Percentiles rank a stretch among this genome's conserved stretches.
Evolutionary conservation across 2,888 invertebrate genomes (phyloP).

Genomic region (Cheilosia grossa): DNA sequence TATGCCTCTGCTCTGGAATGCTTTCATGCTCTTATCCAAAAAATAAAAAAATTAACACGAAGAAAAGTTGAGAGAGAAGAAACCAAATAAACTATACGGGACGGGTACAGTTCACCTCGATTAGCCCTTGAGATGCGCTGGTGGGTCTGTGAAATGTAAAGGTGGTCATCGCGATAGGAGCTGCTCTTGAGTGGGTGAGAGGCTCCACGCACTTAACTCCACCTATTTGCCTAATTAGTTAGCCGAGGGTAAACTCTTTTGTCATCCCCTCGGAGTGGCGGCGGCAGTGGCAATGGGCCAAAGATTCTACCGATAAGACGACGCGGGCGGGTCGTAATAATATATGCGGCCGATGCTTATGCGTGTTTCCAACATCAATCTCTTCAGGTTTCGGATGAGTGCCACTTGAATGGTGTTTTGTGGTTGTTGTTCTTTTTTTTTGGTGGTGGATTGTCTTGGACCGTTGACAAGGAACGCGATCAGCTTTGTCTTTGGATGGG

Average conservation of each 20-base stretch:
- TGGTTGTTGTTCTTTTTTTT: conserved; percentile 27
- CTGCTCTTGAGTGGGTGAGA: conserved; percentile 43
- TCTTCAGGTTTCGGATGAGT: conserved; percentile 66
- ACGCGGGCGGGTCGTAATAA: conserved; percentile 27
- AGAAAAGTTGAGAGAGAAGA: conserved; percentile 1
- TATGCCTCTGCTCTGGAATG: conserved; percentile 42
- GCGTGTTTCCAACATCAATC: conserved; percentile 69
- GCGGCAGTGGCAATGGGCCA: conserved; percentile 22
- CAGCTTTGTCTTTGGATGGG: too few species aligned
- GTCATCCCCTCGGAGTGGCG: conserved; percentile 56
- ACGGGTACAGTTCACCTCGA: conserved; percentile 47
- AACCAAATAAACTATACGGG: conserved; percentile 48
- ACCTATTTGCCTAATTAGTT: conserved; percentile 72
- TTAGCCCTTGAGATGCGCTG: conserved; percentile 58
- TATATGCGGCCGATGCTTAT: conserved; percentile 48
- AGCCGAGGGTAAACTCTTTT: conserved; percentile 71
- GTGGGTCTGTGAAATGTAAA: conserved; percentile 32
- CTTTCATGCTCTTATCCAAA: conserved; percentile 32
- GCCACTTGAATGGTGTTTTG: conserved; percentile 59
- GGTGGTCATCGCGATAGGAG: conserved; percentile 33
- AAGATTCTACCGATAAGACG: conserved; percentile 22
- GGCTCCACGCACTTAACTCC: conserved; percentile 22
- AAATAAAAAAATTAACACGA: conserved; percentile 12
- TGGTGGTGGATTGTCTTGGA: conserved; percentile 32
- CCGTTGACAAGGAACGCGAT: conserved; percentile 43